These are phyloP conservation scores for Phrixothrix hirtus DNA, from an alignment of 2,888 invertebrate species.

Conservation along the genomic window DNA sequence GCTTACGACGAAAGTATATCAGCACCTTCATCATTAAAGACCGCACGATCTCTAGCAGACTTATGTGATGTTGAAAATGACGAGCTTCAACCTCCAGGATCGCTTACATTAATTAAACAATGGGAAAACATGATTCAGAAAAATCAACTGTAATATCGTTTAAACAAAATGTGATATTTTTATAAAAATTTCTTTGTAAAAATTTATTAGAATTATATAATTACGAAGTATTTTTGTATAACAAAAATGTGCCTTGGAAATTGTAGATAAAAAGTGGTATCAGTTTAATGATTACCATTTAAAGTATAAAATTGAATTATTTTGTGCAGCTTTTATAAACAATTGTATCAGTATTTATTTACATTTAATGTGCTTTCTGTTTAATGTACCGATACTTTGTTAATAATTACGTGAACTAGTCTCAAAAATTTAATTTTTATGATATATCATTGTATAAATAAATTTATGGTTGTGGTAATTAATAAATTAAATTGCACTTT, in stretches of 20 bases:
- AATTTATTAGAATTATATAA: neutral
- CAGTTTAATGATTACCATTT: neutral
- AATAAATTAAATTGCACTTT: conserved; percentile 10
- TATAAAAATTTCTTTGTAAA: neutral
- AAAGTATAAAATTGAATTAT: conserved; percentile 1
- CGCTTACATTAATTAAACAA: conserved; percentile 76
- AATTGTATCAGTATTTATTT: conserved; percentile 33
- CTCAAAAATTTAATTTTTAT: no score
- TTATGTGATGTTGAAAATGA: conserved; percentile 68
- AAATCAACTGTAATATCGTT: conserved; percentile 54
- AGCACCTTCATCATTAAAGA: conserved; percentile 57
- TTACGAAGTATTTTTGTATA: conserved; percentile 1
- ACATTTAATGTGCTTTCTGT: no score
- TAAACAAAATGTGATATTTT: conserved; percentile 33
- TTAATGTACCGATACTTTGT: no score
- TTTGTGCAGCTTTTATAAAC: conserved; percentile 9
- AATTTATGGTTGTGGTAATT: conserved; percentile 13
- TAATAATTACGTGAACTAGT: no score
- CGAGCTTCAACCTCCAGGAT: conserved; percentile 61
- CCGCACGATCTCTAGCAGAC: conserved; percentile 70
- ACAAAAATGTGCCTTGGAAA: conserved; percentile 8
- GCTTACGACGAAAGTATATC: conserved; percentile 24
- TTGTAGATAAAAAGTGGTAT: neutral
- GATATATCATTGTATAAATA: no score
- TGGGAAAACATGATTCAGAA: conserved; percentile 80